These are phyloP conservation scores for Pararge aegeria DNA, from an alignment of 1,140 invertebrate genomes.

Conservation along the genomic window DNA sequence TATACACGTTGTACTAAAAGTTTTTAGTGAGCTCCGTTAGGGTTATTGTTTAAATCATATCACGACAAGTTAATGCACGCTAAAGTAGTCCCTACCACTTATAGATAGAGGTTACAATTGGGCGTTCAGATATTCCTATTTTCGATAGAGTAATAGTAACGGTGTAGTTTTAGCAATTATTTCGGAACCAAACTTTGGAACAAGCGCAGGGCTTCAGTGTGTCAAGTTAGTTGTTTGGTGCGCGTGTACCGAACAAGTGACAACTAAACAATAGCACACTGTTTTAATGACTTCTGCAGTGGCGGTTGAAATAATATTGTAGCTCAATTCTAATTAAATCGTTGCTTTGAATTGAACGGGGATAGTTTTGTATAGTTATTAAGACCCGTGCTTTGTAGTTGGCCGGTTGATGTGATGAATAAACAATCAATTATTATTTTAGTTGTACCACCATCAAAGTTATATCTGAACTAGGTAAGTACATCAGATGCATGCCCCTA, in stretches of 20 bases:
- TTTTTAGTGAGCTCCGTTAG: too few species aligned
- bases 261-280: conserved; percentile 1
- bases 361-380: background rate
- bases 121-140: background rate
- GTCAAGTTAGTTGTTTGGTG: conserved; percentile 1
- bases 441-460: too few species aligned
- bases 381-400: too few species aligned
- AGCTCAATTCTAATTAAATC: background rate
- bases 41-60: too few species aligned
- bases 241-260: background rate
- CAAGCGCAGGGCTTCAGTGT: background rate
- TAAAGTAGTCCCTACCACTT: background rate
- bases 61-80: too few species aligned
- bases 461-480: too few species aligned
- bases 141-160: background rate
- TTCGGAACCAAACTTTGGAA: background rate
- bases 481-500: too few species aligned
- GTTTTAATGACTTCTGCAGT: background rate
- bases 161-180: background rate
- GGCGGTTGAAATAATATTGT: background rate
- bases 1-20: too few species aligned
- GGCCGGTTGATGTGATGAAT: too few species aligned
- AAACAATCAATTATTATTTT: too few species aligned
- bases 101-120: background rate
- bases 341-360: background rate